A percentile compares a stretch with the other conserved stretches of the same genome.
Conservation (phyloP, 2,888 invertebrate genomes). For the Polyploca ridens region DNA sequence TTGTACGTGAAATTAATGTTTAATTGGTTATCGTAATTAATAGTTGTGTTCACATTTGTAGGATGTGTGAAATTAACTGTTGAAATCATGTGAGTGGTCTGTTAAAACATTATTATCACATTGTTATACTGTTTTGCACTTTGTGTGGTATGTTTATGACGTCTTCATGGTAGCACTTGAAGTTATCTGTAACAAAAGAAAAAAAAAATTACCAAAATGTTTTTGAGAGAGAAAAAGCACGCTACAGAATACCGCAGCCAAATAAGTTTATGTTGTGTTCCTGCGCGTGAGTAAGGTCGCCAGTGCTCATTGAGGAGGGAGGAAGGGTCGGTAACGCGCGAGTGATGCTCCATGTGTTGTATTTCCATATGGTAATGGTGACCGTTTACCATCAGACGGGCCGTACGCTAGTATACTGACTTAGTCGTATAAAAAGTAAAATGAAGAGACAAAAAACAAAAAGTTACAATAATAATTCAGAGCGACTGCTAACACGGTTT, state of each 20-base stretch:
- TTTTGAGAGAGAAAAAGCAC: too few species aligned
- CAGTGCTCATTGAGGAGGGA: too few species aligned
- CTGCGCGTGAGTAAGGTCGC: too few species aligned
- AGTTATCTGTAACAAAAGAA: slow-evolving; percentile 49
- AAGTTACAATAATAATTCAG: slow-evolving; percentile 12
- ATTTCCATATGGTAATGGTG: too few species aligned
- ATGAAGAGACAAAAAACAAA: too few species aligned
- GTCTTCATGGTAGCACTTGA: slow-evolving; percentile 21
- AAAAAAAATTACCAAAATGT: slow-evolving; percentile 15
- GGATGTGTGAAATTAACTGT: slow-evolving; percentile 67
- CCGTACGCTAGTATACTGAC: too few species aligned
- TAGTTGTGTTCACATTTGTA: slow-evolving; percentile 51
- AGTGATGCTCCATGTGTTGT: too few species aligned
- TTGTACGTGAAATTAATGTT: slow-evolving; percentile 49
- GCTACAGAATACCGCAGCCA: too few species aligned
- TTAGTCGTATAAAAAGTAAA: too few species aligned
- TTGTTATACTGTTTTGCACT: slow-evolving; percentile 41
- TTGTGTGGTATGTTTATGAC: slow-evolving; percentile 30
- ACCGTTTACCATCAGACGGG: too few species aligned
- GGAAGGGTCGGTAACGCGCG: too few species aligned
- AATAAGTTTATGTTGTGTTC: too few species aligned
- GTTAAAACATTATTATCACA: slow-evolving; percentile 63
- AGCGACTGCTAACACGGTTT: slow-evolving; percentile 6
- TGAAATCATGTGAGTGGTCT: slow-evolving; percentile 77
- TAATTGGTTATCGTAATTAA: slow-evolving; percentile 43